Evolutionary conservation across 2,113 vertebrate species (phyloP).

Genomic region (Macrotis lagotis): DNA sequence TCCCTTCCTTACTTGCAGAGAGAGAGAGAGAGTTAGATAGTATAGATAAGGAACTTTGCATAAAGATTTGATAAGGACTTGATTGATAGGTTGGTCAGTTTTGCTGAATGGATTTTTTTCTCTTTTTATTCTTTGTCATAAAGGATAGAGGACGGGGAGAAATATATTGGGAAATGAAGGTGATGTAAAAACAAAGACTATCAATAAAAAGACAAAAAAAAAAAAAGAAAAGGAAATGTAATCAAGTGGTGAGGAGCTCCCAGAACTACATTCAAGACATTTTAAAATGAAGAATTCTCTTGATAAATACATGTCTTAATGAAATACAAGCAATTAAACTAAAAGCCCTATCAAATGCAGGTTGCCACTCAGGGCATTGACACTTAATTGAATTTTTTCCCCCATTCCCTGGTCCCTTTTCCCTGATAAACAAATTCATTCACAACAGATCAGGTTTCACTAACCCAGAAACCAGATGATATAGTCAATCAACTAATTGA

Average conservation of each 20-base stretch:
- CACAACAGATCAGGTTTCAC: slow-evolving; percentile 90
- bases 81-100: background rate
- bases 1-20: background rate
- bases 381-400: slow-evolving; percentile 92
- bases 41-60: background rate
- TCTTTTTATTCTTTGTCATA: background rate
- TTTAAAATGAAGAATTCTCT: slow-evolving; percentile 85
- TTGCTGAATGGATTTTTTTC: background rate
- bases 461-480: slow-evolving; percentile 87
- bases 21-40: background rate
- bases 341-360: slow-evolving; percentile 93
- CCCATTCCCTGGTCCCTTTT: slow-evolving; percentile 82
- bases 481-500: slow-evolving; percentile 96
- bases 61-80: background rate
- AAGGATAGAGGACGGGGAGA: background rate
- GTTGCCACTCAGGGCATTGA: slow-evolving; percentile 89
- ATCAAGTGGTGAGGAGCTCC: slow-evolving; percentile 55
- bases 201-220: background rate
- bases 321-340: slow-evolving; percentile 96
- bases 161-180: background rate
- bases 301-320: slow-evolving; percentile 90
- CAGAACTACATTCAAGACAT: slow-evolving; percentile 68
- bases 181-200: background rate
- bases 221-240: background rate
- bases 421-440: slow-evolving; percentile 91